phyloP scores from a whole-genome alignment of 2,113 vertebrate species.

The Nannobrachium achirus region DNA sequence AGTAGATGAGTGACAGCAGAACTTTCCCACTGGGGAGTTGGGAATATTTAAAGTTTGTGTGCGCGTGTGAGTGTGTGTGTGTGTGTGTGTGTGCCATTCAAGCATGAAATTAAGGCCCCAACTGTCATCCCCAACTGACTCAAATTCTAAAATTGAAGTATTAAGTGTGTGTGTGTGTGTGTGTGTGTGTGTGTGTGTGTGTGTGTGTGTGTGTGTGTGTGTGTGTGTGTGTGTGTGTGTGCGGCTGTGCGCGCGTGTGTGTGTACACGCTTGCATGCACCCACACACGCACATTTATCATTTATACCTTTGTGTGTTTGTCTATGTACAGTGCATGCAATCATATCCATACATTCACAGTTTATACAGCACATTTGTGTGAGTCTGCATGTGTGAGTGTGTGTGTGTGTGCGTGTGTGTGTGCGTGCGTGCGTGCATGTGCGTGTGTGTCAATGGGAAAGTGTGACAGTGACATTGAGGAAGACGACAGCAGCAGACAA shows the following conservation, averaged over 20 bases:
- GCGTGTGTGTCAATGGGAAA: conserved; percentile 2
- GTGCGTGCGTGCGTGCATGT: neutral
- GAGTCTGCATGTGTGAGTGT: no score
- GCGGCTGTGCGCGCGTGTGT: no score
- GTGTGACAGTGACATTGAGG: neutral
- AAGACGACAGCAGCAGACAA: no score
- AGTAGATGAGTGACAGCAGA: conserved; percentile 64
- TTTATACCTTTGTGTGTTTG: no score
- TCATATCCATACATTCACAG: no score
- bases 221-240: neutral
- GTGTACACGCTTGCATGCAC: no score
- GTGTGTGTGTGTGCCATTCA: conserved; percentile 33
- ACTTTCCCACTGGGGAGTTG: conserved; percentile 35
- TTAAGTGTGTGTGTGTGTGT: conserved; percentile 13
- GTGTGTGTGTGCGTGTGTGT: neutral
- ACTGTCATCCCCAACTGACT: conserved; percentile 49
- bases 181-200: conserved; percentile 4
- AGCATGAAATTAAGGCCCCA: conserved; percentile 79
- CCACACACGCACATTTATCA: no score
- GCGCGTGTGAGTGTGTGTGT: conserved; percentile 10
- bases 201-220: neutral
- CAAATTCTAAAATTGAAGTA: conserved; percentile 11
- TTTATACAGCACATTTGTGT: no score
- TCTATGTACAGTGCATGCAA: no score
- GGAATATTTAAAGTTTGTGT: no score